phyloP scores from a whole-genome alignment of 2,113 vertebrate species.

The Cyprinus carpio region DNA sequence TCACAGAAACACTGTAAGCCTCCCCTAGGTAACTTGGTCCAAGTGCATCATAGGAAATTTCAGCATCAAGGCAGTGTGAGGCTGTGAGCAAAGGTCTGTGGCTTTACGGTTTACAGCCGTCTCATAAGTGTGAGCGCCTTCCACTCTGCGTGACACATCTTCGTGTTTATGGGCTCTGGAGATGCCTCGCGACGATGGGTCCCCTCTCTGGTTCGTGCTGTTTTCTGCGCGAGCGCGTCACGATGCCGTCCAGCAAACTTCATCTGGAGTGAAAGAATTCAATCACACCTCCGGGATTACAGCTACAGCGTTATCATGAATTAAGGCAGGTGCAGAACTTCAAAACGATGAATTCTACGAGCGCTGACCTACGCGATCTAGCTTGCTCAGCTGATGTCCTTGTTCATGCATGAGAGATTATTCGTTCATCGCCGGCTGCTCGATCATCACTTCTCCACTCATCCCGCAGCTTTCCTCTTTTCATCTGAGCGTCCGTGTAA shows the following conservation, averaged over 20 bases:
- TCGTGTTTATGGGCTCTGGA: slow-evolving; percentile 22
- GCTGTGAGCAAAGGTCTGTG: neutral
- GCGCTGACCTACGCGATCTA: slow-evolving; percentile 51
- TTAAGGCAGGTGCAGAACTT: neutral
- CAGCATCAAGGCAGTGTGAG: neutral
- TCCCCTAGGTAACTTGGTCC: neutral
- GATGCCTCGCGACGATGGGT: neutral
- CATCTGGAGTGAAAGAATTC: slow-evolving; percentile 13
- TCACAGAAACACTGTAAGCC: neutral
- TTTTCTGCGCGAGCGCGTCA: neutral
- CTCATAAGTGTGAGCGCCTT: slow-evolving; percentile 9
- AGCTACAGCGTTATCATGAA: neutral
- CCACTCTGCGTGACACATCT: slow-evolving; percentile 7
- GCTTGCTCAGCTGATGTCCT: slow-evolving; percentile 67
- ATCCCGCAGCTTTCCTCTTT: slow-evolving; percentile 59
- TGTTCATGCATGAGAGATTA: slow-evolving; percentile 52
- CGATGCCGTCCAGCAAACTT: slow-evolving; percentile 34
- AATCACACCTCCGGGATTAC: slow-evolving; percentile 23
- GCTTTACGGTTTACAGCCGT: neutral
- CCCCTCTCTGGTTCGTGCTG: neutral
- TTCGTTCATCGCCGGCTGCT: slow-evolving; percentile 44
- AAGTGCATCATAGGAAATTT: neutral
- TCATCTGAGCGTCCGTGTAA: slow-evolving; percentile 41
- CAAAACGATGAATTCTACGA: slow-evolving; percentile 20
- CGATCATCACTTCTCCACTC: slow-evolving; percentile 52